Conservation (phyloP, 2,113 vertebrate species). For the Melierax canorus region DNA sequence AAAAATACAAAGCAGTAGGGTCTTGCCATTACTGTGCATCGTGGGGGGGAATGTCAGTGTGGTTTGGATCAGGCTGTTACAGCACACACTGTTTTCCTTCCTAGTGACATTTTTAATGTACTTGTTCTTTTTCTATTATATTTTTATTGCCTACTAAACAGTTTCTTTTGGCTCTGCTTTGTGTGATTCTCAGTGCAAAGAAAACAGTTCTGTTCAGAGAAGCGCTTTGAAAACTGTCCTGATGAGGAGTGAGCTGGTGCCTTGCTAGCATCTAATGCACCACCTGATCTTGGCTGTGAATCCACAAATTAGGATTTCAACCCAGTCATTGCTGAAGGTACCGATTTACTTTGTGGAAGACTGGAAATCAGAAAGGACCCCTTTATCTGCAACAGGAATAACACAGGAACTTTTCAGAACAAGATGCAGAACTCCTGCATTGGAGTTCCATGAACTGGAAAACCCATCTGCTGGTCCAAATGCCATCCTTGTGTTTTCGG, state of each 20-base stretch:
- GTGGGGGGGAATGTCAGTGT: not conserved
- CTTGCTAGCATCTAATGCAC: not conserved
- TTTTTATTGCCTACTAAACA: conserved; percentile 28
- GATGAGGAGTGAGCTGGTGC: not conserved
- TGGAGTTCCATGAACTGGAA: not conserved
- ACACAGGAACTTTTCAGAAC: not conserved
- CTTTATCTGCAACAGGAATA: not conserved
- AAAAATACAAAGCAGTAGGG: not conserved
- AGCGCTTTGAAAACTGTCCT: not conserved
- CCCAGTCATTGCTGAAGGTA: not conserved
- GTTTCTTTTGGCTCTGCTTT: conserved; percentile 15
- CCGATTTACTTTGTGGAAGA: not conserved
- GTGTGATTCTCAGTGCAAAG: not conserved
- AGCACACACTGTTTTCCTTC: not conserved
- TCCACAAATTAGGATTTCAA: not conserved
- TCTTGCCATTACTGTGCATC: not conserved
- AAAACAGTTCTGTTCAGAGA: conserved; percentile 3
- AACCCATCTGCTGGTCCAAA: not conserved
- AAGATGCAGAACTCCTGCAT: not conserved
- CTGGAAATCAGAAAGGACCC: not conserved
- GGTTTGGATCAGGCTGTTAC: conserved; percentile 5
- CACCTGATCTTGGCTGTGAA: not conserved
- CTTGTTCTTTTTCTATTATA: conserved; percentile 22
- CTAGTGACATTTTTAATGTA: conserved; percentile 40
- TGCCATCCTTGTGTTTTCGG: not conserved